These are phyloP conservation scores for Centruroides vittatus DNA, from an alignment of 1,140 invertebrate genomes.

Conservation along the genomic window DNA sequence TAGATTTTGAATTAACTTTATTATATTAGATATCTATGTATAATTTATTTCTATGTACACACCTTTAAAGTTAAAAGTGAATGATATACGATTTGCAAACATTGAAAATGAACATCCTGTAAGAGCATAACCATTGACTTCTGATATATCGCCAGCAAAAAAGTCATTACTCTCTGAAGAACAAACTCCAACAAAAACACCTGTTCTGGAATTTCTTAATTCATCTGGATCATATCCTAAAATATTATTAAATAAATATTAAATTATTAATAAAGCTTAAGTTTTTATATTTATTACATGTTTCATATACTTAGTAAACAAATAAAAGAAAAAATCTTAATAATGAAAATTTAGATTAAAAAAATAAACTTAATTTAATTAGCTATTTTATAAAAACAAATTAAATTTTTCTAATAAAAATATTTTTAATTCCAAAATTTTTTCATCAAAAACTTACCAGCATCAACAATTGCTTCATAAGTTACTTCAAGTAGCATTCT, in stretches of 20 bases:
- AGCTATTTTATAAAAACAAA: too few species aligned
- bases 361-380: too few species aligned
- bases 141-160: constrained; percentile 36
- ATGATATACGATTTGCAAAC: constrained; percentile 93
- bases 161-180: constrained; percentile 70
- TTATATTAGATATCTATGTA: not conserved
- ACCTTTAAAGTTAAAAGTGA: constrained; percentile 77
- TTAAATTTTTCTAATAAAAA: too few species aligned
- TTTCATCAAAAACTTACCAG: constrained; percentile 38
- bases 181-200: constrained; percentile 80
- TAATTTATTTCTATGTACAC: not conserved
- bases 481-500: constrained; percentile 81
- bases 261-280: too few species aligned
- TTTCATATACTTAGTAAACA: too few species aligned
- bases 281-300: too few species aligned
- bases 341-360: too few species aligned
- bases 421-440: too few species aligned
- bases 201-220: constrained; percentile 50
- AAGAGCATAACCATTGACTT: constrained; percentile 76
- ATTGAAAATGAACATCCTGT: constrained; percentile 85
- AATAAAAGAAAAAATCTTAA: too few species aligned
- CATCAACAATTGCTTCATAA: constrained; percentile 87
- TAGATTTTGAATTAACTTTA: not conserved
- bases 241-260: not conserved
- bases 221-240: constrained; percentile 25